phyloP scores from a whole-genome alignment of 2,797 vertebrate genomes.

The Periparus ater region DNA sequence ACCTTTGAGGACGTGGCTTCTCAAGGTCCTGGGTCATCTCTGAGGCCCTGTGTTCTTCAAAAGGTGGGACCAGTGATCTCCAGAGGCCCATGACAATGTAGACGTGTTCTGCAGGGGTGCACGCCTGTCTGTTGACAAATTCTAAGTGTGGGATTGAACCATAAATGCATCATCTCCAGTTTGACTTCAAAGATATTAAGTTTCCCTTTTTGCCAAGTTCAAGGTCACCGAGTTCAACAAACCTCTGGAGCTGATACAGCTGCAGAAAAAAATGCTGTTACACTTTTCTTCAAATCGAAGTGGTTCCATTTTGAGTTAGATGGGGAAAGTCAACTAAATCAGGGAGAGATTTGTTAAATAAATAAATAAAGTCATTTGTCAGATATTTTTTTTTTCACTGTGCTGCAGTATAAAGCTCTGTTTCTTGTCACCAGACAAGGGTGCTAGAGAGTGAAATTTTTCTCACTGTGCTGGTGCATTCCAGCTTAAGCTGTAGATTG shows the following conservation, averaged over 20 bases:
- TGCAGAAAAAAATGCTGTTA: background rate
- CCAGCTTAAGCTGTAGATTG: background rate
- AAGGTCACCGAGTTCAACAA: background rate
- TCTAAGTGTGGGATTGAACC: fast-evolving
- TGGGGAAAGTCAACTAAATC: background rate
- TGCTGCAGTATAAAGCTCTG: background rate
- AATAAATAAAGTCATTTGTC: background rate
- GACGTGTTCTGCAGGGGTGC: background rate
- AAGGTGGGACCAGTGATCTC: background rate
- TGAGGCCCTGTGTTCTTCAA: background rate
- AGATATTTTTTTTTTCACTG: background rate
- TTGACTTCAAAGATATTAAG: background rate
- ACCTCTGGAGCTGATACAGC: background rate
- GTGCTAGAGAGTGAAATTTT: background rate
- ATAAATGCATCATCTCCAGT: background rate
- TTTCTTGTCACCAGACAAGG: background rate
- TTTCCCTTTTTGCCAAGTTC: background rate
- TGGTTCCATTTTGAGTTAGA: background rate
- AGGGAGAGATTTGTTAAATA: background rate
- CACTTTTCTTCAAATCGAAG: background rate
- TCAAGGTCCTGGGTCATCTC: background rate
- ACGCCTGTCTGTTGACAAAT: fast-evolving
- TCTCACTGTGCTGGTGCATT: background rate
- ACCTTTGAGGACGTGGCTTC: background rate
- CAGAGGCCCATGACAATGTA: fast-evolving